These are phyloP conservation scores for Hyposmocoma kahamanoa DNA, from an alignment of 1,140 invertebrate species.

Conservation along the genomic window DNA sequence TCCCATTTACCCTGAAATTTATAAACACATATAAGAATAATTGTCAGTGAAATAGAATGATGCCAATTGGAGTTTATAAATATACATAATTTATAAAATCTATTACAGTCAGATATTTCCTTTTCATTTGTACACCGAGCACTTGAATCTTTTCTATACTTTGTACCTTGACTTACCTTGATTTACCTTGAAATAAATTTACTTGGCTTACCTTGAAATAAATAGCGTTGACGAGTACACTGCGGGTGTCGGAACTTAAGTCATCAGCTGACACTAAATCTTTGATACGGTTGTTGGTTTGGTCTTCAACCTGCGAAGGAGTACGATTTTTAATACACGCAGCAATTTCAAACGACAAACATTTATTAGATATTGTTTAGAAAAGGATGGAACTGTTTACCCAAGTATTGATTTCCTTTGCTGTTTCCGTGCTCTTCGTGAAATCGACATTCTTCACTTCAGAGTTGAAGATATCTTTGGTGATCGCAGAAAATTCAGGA, in stretches of 20 bases:
- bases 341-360: no score
- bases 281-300: slow-evolving; percentile 82
- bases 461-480: slow-evolving; percentile 26
- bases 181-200: no score
- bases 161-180: no score
- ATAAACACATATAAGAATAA: no score
- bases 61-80: background rate
- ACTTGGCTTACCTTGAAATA: slow-evolving; percentile 58
- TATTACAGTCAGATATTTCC: no score
- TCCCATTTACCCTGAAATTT: slow-evolving; percentile 45
- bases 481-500: slow-evolving; percentile 18
- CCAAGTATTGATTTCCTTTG: slow-evolving; percentile 60
- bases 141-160: no score
- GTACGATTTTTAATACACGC: no score
- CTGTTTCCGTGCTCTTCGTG: slow-evolving; percentile 22
- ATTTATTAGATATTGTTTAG: no score
- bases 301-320: slow-evolving; percentile 74
- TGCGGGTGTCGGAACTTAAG: slow-evolving; percentile 69
- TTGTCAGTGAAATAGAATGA: background rate
- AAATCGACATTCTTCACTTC: slow-evolving; percentile 42
- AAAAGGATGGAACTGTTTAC: no score
- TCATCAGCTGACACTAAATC: slow-evolving; percentile 75
- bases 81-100: background rate
- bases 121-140: no score
- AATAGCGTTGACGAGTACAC: slow-evolving; percentile 76